These are phyloP conservation scores for Scotopteryx bipunctaria DNA, from an alignment of 2,888 invertebrate genomes.

Conservation along the genomic window DNA sequence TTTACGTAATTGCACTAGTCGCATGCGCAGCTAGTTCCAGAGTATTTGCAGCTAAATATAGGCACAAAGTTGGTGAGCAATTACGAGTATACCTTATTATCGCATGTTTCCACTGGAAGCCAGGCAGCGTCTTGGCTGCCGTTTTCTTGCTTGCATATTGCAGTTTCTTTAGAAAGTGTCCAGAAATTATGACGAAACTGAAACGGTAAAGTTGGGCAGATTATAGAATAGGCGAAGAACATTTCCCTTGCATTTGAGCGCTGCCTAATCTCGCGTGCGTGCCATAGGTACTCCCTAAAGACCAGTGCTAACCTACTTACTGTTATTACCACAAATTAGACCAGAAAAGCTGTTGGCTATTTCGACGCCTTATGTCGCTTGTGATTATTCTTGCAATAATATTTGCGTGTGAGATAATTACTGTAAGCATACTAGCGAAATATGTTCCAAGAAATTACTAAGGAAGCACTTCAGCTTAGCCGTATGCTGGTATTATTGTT, in stretches of 20 bases:
- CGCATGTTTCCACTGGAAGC: conserved; percentile 80
- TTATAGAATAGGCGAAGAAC: conserved; percentile 65
- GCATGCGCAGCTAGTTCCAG: conserved; percentile 79
- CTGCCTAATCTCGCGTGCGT: conserved; percentile 74
- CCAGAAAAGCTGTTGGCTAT: conserved; percentile 54
- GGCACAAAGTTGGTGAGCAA: conserved; percentile 76
- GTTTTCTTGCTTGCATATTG: conserved; percentile 61
- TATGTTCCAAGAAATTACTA: conserved; percentile 26
- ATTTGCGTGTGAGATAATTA: conserved; percentile 33
- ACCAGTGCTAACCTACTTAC: conserved; percentile 44
- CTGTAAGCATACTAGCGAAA: conserved; percentile 19
- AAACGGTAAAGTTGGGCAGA: conserved; percentile 65
- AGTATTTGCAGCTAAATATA: conserved; percentile 80
- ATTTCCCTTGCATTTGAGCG: conserved; percentile 61
- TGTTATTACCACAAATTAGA: conserved; percentile 58
- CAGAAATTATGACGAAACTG: conserved; percentile 78
- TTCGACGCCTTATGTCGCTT: conserved; percentile 41
- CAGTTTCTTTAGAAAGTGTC: conserved; percentile 81
- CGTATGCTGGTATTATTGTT: conserved; percentile 3
- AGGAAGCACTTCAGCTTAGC: conserved; percentile 24
- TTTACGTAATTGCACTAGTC: conserved; percentile 82
- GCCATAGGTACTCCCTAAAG: conserved; percentile 60
- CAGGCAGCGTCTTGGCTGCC: conserved; percentile 61
- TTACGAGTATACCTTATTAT: conserved; percentile 82
- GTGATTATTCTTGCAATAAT: conserved; percentile 40